These are phyloP conservation scores for Syritta pipiens DNA, from an alignment of 2,888 invertebrate genomes.

Conservation along the genomic window DNA sequence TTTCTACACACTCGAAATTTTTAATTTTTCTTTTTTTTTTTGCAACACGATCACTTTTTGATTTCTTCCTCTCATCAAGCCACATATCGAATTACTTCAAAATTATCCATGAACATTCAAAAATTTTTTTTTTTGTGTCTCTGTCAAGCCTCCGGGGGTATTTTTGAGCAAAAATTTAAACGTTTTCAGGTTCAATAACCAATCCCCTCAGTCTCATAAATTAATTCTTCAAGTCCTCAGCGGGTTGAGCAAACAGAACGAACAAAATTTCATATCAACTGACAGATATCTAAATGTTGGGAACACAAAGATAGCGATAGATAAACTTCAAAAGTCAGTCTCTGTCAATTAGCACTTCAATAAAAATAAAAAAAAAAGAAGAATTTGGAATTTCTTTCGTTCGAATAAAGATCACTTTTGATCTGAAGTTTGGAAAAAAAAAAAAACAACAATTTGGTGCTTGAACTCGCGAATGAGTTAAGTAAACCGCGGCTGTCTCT, in stretches of 20 bases:
- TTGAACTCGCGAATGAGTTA: slow-evolving; percentile 57
- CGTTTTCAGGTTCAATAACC: slow-evolving; percentile 60
- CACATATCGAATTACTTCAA: slow-evolving; percentile 57
- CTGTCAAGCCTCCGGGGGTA: slow-evolving; percentile 39
- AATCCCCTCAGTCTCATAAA: slow-evolving; percentile 45
- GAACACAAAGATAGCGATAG: slow-evolving; percentile 50
- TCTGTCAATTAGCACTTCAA: slow-evolving; percentile 57
- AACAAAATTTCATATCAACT: slow-evolving; percentile 17
- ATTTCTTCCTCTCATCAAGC: slow-evolving; percentile 32
- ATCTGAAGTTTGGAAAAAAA: slow-evolving; percentile 44
- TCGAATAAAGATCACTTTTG: slow-evolving; percentile 49
- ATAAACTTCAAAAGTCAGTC: slow-evolving; percentile 47
- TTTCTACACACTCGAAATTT: neutral
- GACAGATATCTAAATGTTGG: slow-evolving; percentile 37
- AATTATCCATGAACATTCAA: slow-evolving; percentile 59
- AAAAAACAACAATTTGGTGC: slow-evolving; percentile 37
- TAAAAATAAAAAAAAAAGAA: slow-evolving; percentile 24
- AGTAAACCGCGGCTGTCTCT: slow-evolving; percentile 39
- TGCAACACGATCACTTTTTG: slow-evolving; percentile 67
- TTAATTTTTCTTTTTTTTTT: slow-evolving; percentile 21
- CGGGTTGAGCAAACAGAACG: slow-evolving; percentile 11
- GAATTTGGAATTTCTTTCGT: slow-evolving; percentile 5
- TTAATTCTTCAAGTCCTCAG: slow-evolving; percentile 18
- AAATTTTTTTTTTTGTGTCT: slow-evolving; percentile 5
- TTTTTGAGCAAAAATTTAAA: slow-evolving; percentile 17